Evolutionary conservation across 2,797 vertebrate species (phyloP), one percentile per base, ranked within the genome.

Genomic region (Mionectes olivaceus): DNA sequence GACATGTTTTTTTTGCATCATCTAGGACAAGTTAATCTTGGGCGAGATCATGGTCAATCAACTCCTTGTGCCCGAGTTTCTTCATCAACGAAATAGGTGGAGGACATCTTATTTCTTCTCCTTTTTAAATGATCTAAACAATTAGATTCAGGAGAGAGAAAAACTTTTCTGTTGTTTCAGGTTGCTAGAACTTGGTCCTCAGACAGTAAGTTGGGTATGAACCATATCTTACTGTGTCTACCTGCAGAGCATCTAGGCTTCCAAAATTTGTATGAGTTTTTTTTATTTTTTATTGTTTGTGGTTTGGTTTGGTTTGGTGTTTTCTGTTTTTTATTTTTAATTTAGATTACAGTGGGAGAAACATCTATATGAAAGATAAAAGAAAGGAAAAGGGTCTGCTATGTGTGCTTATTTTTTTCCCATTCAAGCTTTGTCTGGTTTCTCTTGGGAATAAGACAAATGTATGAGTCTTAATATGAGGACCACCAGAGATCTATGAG

Each of bases 301-400:
- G 1, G 4, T 13, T 37, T 8, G 56, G 10, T 27, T 37, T 50
- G 13, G 33, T 23, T 24, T 35, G 9, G 32, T n/a, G 44, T 23
- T 32, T 33, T 25, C 13, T 18, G 19, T 24, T 24, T 7, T 2
- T 4, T 37, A 37, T 1, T 2, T 1, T 19, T 27, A 24, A 5
- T 71, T 15, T 65, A 46, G 16, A 50, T 50, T 79, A n/a, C 28
- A 55, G 4, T 44, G 10, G 27, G 7, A 77, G 35, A 52, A 78
- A 77, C 7, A 49, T 10, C 28, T 56, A 7, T 32, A 32, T 55
- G 41, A 60, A 74, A 68, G 53, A 53, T 35, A 27, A 59, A 90
- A 74, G 27, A 75, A 21, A 67, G 7, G 65, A 85, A 90, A 63
- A 27, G 22, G 13, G 35, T 82, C 67, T 76, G 8, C 55, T 55